A percentile compares a stretch with the other conserved stretches of the same genome.
Evolutionary conservation across 2,888 invertebrate species (phyloP).

Genomic region (Chrysopilus asiliformis): DNA sequence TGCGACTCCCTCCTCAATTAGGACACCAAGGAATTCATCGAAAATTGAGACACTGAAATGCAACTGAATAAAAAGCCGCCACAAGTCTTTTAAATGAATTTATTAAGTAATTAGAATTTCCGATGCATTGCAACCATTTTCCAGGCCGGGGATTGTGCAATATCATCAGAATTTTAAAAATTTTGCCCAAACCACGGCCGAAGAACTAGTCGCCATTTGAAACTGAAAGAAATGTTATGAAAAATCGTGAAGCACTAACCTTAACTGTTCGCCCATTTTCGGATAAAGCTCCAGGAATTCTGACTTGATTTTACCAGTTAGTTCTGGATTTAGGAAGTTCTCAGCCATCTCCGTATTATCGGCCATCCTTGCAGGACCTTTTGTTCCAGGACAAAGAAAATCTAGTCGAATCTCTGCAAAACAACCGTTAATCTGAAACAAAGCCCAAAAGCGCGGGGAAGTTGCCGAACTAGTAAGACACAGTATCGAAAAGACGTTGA

Average conservation of each 20-base stretch:
- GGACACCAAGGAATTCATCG: slow-evolving; percentile 17
- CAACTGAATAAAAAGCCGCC: neutral
- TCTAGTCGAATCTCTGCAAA: too few species aligned
- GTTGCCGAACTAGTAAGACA: too few species aligned
- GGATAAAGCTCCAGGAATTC: slow-evolving; percentile 17
- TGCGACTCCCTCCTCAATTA: slow-evolving; percentile 16
- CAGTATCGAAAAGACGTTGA: too few species aligned
- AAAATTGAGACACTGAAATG: slow-evolving; percentile 15
- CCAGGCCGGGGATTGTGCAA: slow-evolving; percentile 29
- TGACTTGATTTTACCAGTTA: slow-evolving; percentile 15
- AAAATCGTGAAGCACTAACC: slow-evolving; percentile 16
- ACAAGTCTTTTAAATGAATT: too few species aligned
- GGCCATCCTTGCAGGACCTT: slow-evolving; percentile 7
- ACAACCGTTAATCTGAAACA: too few species aligned
- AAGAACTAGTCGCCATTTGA: neutral
- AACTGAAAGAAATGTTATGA: neutral
- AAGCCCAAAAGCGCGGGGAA: too few species aligned
- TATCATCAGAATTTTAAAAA: slow-evolving; percentile 19
- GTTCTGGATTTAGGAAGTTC: slow-evolving; percentile 3
- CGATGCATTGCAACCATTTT: slow-evolving; percentile 19
- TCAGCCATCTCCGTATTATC: neutral
- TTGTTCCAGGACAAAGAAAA: too few species aligned
- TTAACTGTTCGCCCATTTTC: slow-evolving; percentile 19
- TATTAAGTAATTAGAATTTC: too few species aligned
- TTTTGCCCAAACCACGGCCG: slow-evolving; percentile 15